Conservation (phyloP, 2,113 vertebrate species). For the Oncorhynchus keta region DNA sequence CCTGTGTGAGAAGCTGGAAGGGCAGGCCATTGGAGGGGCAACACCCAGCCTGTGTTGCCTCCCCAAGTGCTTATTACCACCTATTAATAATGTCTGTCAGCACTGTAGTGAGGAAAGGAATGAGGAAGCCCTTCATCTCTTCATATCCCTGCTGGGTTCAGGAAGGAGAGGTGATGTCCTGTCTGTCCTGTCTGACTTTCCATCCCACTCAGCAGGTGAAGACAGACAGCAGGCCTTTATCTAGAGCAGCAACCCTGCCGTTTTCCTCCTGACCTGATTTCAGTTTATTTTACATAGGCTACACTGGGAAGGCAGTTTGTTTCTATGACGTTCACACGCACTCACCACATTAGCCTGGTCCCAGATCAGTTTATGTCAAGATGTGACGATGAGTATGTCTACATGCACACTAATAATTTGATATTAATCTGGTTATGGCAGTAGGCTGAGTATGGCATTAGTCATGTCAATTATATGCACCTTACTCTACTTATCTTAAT, state of each 20-base stretch:
- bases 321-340: too few species aligned
- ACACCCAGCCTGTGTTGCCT: background rate
- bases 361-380: too few species aligned
- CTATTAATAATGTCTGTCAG: conserved; percentile 27
- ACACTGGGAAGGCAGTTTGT: too few species aligned
- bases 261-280: background rate
- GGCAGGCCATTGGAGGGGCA: background rate
- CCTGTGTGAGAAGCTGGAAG: background rate
- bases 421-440: too few species aligned
- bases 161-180: conserved; percentile 5
- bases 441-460: too few species aligned
- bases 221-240: background rate
- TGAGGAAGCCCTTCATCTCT: background rate
- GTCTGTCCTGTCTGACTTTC: background rate
- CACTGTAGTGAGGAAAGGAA: background rate
- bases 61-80: conserved; percentile 15
- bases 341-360: too few species aligned
- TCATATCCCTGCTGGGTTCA: background rate
- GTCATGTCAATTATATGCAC: too few species aligned
- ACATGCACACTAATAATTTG: too few species aligned
- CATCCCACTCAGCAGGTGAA: conserved; percentile 4
- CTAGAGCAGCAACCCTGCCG: background rate
- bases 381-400: too few species aligned
- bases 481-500: too few species aligned
- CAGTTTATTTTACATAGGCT: background rate